These are phyloP conservation scores for Pipa parva DNA, from an alignment of 2,113 vertebrate species.

Conservation along the genomic window DNA sequence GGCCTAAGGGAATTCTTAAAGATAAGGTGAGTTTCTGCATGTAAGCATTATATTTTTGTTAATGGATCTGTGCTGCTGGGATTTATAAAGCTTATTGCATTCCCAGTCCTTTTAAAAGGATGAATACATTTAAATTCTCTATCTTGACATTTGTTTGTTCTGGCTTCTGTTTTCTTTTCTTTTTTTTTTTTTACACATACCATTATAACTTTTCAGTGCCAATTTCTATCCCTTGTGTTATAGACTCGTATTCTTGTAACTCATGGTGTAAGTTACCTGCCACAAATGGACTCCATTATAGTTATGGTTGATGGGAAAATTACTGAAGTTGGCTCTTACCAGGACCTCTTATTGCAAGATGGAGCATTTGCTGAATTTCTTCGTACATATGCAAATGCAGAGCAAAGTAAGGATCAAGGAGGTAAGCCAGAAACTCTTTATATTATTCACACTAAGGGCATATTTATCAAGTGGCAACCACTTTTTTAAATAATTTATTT, in stretches of 20 bases:
- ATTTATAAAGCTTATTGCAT: too few relatives aligned
- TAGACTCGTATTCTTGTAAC: conserved; percentile 92
- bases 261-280: conserved; percentile 82
- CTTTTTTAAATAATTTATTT: too few relatives aligned
- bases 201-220: neutral
- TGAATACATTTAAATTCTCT: too few relatives aligned
- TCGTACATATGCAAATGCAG: conserved; percentile 71
- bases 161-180: too few relatives aligned
- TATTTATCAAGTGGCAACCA: neutral
- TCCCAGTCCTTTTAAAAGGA: too few relatives aligned
- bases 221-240: neutral
- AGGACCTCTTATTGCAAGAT: conserved; percentile 77
- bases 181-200: too few relatives aligned
- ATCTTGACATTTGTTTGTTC: too few relatives aligned
- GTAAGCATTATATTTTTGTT: too few relatives aligned
- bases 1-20: conserved; percentile 83
- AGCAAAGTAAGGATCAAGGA: conserved; percentile 54
- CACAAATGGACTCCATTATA: conserved; percentile 78
- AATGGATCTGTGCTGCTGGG: too few relatives aligned
- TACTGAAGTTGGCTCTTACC: conserved; percentile 88
- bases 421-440: too few relatives aligned
- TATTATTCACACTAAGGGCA: neutral
- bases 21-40: conserved; percentile 79
- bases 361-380: conserved; percentile 89
- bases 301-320: conserved; percentile 90